Evolutionary conservation across 2,113 vertebrate genomes (phyloP).

Genomic region (Cryptomyrus ogoouensis): DNA sequence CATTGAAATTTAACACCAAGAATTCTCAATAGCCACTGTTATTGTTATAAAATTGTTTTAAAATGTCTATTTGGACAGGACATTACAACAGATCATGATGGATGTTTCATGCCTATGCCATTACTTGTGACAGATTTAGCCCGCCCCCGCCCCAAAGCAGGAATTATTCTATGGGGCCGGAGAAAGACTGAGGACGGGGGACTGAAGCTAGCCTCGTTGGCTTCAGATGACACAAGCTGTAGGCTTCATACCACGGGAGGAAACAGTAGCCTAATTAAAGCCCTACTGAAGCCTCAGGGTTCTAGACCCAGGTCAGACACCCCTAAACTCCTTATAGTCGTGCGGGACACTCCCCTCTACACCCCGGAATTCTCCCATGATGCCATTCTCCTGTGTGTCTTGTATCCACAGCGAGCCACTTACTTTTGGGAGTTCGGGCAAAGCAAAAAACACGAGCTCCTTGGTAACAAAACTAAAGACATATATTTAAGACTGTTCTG

Average conservation of each 20-base stretch:
- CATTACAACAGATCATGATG: not conserved
- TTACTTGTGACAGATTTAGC: not conserved
- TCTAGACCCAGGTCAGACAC: not conserved
- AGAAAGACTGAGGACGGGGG: not conserved
- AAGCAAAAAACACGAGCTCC: not conserved
- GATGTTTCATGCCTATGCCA: not conserved
- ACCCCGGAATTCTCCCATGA: not conserved
- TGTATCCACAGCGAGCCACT: not conserved
- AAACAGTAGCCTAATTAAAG: not conserved
- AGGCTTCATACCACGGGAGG: not conserved
- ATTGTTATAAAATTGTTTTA: not conserved
- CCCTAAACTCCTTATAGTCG: not conserved
- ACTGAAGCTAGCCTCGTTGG: not conserved
- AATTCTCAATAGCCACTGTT: not conserved
- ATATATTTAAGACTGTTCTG: not conserved
- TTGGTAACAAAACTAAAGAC: not conserved
- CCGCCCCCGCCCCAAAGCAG: not conserved
- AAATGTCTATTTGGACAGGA: not conserved
- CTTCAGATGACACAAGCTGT: not conserved
- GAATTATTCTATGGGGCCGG: not conserved
- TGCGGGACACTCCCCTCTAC: not conserved
- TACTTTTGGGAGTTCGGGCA: not conserved
- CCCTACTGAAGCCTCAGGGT: not conserved
- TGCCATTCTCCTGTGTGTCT: not conserved
- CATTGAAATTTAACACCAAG: not conserved